phyloP scores from a whole-genome alignment of 2,113 vertebrate genomes.

The Istiophorus platypterus region DNA sequence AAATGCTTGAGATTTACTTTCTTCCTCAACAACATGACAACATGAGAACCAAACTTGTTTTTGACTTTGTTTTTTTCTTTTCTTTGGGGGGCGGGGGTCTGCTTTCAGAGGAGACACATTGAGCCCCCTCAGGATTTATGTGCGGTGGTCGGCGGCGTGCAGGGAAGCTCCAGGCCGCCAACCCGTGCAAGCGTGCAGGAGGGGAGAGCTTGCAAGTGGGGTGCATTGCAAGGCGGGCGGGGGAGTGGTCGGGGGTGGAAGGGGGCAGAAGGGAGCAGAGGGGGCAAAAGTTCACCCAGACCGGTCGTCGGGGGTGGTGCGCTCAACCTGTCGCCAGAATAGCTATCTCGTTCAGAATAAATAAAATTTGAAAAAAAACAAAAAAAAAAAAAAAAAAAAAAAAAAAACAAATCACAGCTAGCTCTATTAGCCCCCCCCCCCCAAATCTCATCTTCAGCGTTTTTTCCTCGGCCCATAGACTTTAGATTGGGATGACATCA shows the following conservation, averaged over 20 bases:
- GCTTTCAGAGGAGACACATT: constrained; percentile 18
- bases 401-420: too few species aligned
- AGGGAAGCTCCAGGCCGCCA: constrained; percentile 30
- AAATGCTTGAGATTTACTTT: too few species aligned
- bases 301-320: constrained; percentile 49
- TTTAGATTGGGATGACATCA: too few species aligned
- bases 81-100: too few species aligned
- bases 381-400: too few species aligned
- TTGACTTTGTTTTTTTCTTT: background rate
- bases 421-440: too few species aligned
- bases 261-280: constrained; percentile 51
- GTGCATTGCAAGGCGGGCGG: constrained; percentile 21
- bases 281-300: constrained; percentile 67
- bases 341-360: constrained; percentile 54
- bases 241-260: constrained; percentile 56
- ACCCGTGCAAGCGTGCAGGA: background rate
- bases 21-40: too few species aligned
- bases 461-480: background rate
- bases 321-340: constrained; percentile 23
- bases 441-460: too few species aligned
- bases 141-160: constrained; percentile 47
- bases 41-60: constrained; percentile 15
- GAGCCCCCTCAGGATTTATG: constrained; percentile 53
- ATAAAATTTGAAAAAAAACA: too few species aligned
- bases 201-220: constrained; percentile 32